phyloP scores from a whole-genome alignment of 2,888 invertebrate species.

The Crocallis elinguaria region DNA sequence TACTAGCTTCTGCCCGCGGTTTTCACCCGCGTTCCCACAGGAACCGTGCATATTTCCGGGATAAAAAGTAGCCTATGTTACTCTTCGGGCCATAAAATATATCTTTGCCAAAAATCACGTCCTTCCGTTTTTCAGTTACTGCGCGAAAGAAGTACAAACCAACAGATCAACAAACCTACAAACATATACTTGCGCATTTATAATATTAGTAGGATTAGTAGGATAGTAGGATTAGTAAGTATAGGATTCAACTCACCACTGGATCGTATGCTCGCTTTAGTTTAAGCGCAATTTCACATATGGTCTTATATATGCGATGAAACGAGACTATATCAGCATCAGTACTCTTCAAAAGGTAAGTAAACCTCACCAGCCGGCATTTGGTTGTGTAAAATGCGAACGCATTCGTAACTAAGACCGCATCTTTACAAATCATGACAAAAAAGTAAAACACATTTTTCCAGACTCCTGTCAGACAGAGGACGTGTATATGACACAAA shows the following conservation, averaged over 20 bases:
- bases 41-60: no score
- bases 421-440: not conserved
- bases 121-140: no score
- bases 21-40: no score
- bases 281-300: not conserved
- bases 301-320: not conserved
- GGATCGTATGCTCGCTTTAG: not conserved
- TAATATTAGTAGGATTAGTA: no score
- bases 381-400: slow-evolving; percentile 1
- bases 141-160: no score
- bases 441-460: not conserved
- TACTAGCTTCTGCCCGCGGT: no score
- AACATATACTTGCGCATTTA: no score
- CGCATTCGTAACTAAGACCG: not conserved
- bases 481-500: not conserved
- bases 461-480: not conserved
- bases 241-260: slow-evolving; percentile 2
- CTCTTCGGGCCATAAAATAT: no score
- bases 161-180: no score
- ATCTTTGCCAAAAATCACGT: no score
- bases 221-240: no score
- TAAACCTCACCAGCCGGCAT: not conserved
- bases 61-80: no score
- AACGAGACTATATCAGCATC: not conserved
- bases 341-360: not conserved